Evolutionary conservation across 2,888 invertebrate species (phyloP).

Genomic region (Torymus auratus): DNA sequence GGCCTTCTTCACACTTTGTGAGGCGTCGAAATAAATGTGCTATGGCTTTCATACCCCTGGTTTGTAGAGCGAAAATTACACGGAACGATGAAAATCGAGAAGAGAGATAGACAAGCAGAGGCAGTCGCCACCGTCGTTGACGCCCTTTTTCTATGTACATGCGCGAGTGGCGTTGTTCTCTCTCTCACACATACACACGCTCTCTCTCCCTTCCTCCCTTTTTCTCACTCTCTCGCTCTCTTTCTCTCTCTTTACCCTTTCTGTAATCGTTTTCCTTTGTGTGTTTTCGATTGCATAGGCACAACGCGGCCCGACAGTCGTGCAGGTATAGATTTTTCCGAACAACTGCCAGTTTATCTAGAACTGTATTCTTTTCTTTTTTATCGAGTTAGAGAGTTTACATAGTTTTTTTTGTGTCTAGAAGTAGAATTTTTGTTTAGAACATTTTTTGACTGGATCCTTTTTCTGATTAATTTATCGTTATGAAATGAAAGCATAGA

Average conservation of each 20-base stretch:
- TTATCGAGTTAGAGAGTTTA: not conserved
- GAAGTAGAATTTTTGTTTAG: not conserved
- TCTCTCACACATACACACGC: no score
- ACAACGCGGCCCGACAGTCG: slow-evolving; percentile 64
- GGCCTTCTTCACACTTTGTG: no score
- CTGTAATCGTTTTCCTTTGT: slow-evolving; percentile 59
- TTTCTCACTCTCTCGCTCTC: not conserved
- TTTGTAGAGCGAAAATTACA: slow-evolving; percentile 7
- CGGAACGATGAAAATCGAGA: slow-evolving; percentile 23
- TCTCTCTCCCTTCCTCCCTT: not conserved
- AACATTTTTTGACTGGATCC: not conserved
- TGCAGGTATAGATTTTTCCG: slow-evolving; percentile 62
- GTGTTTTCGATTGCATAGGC: slow-evolving; percentile 65
- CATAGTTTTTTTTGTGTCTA: not conserved
- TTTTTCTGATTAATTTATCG: not conserved
- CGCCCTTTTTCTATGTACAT: slow-evolving; percentile 29
- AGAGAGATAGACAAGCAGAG: not conserved
- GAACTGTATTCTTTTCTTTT: not conserved
- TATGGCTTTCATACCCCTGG: no score
- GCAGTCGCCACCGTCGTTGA: no score
- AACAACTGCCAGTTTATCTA: slow-evolving; percentile 53
- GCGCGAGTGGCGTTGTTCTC: not conserved
- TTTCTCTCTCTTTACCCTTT: not conserved
- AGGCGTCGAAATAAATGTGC: no score
- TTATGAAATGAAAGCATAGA: not conserved